Base-by-base conservation (phyloP, 2,797 vertebrate genomes). In the Paedocypris micromegethes region DNA sequence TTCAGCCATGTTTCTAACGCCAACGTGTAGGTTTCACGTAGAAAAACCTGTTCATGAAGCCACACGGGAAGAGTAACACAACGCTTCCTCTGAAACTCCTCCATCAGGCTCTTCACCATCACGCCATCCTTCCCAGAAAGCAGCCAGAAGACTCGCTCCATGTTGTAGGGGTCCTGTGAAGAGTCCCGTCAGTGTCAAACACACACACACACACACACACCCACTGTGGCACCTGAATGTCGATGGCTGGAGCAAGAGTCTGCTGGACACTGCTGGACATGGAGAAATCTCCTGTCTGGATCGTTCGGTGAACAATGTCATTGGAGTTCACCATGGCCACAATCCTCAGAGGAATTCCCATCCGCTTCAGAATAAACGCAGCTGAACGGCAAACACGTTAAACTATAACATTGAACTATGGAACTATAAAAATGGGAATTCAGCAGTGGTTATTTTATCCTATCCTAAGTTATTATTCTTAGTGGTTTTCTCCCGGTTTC, bases 141-240 rank as follows among this genome's bases (percentile, higher is more conserved):
- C 66, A 98, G 75, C 94, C 94, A 98, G 77, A 97, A 91, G 67
- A 98, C 82, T 64, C 95, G 90, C 86, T 98, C 95, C 91, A 96
- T 81, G 65, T 98, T 98, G 83, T 96, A 97, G 0, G 96, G 94
- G 47, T 95, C 92, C 96, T 97, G 58, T 42, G 5, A 62, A 57
- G 5, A 47, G 23, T 45, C 23, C 64, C 9, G 2, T n/a, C 37
- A 51, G 2, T 48, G 48, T 52, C 4, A 39, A 46, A 70, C 41
- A 66, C 23, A 68, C 9, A 72, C 48, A 9, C 23, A 6, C 3
- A 39, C 45, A 66, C 57, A 54, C 48, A 23, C 43, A 39, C 50
- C 23, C 49, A 43, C 7, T 6, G 5, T 52, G 41, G 43, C 77
- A 95, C 96, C 91, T 98, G 95, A 64, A 98, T 97, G 83, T 98